These are phyloP conservation scores for Prochilodus magdalenae DNA, from an alignment of 2,113 vertebrate genomes.

Conservation along the genomic window DNA sequence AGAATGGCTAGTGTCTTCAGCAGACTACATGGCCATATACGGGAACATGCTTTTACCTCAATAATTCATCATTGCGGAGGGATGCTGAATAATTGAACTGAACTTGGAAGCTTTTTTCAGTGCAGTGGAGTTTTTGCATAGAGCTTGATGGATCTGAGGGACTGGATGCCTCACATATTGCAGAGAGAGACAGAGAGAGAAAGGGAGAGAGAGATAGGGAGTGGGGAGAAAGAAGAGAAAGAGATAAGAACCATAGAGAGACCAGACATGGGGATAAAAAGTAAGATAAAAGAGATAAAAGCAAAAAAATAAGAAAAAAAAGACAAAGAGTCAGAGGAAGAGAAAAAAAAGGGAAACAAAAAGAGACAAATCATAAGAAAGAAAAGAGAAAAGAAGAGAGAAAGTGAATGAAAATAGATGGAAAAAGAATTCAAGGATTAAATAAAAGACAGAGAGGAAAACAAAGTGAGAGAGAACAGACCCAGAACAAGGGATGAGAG, in stretches of 20 bases:
- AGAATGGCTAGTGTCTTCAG: constrained; percentile 66
- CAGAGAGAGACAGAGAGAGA: constrained; percentile 62
- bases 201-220: not conserved
- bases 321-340: constrained; percentile 58
- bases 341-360: constrained; percentile 34
- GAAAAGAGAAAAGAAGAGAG: constrained; percentile 54
- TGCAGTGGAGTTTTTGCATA: constrained; percentile 78
- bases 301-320: constrained; percentile 16
- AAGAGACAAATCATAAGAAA: not conserved
- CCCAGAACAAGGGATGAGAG: constrained; percentile 60
- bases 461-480: constrained; percentile 54
- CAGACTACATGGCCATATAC: constrained; percentile 69
- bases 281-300: not conserved
- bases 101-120: constrained; percentile 82
- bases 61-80: constrained; percentile 83
- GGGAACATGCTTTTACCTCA: constrained; percentile 83
- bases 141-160: constrained; percentile 80
- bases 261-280: constrained; percentile 54
- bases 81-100: constrained; percentile 85
- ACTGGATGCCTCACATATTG: constrained; percentile 76
- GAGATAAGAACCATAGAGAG: not conserved
- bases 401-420: not conserved
- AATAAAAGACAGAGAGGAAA: constrained; percentile 10
- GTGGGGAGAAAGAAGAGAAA: not conserved
- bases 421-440: constrained; percentile 42